A percentile compares a stretch with the other conserved stretches of the same genome.
These are phyloP conservation scores for Plodia interpunctella DNA, from an alignment of 1,140 invertebrate genomes.

Conservation along the genomic window DNA sequence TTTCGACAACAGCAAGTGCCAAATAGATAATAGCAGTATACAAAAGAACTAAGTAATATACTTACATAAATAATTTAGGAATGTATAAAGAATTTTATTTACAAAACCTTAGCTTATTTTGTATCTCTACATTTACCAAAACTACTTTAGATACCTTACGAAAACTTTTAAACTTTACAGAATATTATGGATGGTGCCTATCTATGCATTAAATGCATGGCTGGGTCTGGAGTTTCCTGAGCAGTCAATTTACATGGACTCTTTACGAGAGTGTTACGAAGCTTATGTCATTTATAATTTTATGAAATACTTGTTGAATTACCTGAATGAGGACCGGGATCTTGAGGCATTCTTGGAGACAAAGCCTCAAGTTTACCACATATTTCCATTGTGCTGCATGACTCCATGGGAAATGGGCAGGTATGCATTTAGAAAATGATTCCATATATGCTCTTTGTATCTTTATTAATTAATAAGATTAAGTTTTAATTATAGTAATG, in stretches of 20 bases:
- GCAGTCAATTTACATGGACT: slow-evolving; percentile 94
- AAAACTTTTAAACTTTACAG: slow-evolving; percentile 75
- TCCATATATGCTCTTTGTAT: too few species aligned
- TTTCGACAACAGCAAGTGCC: too few species aligned
- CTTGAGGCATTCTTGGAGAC: slow-evolving; percentile 88
- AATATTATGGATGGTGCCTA: slow-evolving; percentile 98
- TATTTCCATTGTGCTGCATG: slow-evolving; percentile 91
- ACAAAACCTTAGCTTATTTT: background rate
- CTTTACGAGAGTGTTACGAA: slow-evolving; percentile 96
- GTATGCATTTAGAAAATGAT: slow-evolving; percentile 57
- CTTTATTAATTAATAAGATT: too few species aligned
- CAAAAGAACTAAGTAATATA: too few species aligned
- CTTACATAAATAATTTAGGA: too few species aligned
- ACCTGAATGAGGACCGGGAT: slow-evolving; percentile 89
- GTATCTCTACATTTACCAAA: background rate
- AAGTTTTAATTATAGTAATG: too few species aligned
- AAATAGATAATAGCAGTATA: too few species aligned
- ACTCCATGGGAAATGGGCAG: slow-evolving; percentile 92
- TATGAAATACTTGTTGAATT: slow-evolving; percentile 95
- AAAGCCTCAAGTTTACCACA: slow-evolving; percentile 91
- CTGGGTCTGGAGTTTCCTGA: slow-evolving; percentile 88
- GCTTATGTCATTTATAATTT: slow-evolving; percentile 98
- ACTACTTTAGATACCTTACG: background rate
- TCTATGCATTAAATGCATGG: slow-evolving; percentile 96
- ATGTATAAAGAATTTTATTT: too few species aligned